A percentile compares a stretch with the other conserved stretches of the same genome.
Conservation (phyloP, 2,888 invertebrate genomes). For the Aphrophora alni region DNA sequence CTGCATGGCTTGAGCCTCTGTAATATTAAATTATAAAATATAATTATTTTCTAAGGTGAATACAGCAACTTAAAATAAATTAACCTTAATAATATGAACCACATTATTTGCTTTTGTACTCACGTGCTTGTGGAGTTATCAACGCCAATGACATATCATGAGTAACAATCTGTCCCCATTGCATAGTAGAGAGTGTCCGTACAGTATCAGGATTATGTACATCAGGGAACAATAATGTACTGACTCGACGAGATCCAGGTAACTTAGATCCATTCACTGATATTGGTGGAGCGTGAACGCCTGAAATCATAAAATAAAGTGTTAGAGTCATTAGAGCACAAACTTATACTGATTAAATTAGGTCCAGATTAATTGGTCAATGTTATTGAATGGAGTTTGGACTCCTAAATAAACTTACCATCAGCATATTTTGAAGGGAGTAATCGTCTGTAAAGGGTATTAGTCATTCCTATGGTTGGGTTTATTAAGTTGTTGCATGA, state of each 20-base stretch:
- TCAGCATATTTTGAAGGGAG: conserved; percentile 53
- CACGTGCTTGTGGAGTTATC: conserved; percentile 77
- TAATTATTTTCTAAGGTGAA: too few species aligned
- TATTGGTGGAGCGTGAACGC: conserved; percentile 68
- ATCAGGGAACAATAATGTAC: conserved; percentile 74
- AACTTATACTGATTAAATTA: too few species aligned
- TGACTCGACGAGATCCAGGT: conserved; percentile 74
- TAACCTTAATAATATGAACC: too few species aligned
- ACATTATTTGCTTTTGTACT: too few species aligned
- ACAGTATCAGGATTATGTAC: conserved; percentile 71
- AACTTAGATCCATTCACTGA: conserved; percentile 70
- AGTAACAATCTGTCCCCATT: conserved; percentile 80
- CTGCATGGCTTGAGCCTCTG: conserved; percentile 57
- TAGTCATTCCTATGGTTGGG: conserved; percentile 62
- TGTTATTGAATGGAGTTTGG: too few species aligned
- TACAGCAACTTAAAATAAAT: too few species aligned
- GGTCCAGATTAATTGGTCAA: too few species aligned
- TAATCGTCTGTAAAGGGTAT: conserved; percentile 53
- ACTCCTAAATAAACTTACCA: conserved; percentile 48
- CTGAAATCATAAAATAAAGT: too few species aligned
- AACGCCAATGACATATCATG: conserved; percentile 81
- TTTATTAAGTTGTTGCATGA: conserved; percentile 68
- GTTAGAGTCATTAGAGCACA: too few species aligned
- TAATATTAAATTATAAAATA: neutral
- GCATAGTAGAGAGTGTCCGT: conserved; percentile 78